Conservation (phyloP, 2,113 vertebrate species). For the Scomber colias region DNA sequence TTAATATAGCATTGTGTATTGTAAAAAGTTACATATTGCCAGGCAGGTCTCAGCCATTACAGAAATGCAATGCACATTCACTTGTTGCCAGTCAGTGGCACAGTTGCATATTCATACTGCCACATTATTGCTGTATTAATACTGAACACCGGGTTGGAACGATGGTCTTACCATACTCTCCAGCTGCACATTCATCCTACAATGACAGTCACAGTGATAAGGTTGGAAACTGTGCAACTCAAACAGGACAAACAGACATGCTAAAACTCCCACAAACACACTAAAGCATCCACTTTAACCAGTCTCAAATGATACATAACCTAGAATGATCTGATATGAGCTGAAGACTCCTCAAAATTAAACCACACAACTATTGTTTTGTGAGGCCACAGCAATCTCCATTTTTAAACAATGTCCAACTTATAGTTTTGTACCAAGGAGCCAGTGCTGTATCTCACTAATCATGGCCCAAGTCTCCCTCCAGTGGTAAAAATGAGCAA, state of each 20-base stretch:
- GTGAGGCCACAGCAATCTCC: neutral
- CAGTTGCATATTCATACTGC: slow-evolving; percentile 29
- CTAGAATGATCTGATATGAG: neutral
- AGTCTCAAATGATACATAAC: neutral
- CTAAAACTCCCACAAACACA: neutral
- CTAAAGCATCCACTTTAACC: slow-evolving; percentile 1
- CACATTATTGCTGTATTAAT: slow-evolving; percentile 21
- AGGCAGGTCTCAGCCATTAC: neutral
- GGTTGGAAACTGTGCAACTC: slow-evolving; percentile 21
- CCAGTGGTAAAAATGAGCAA: slow-evolving; percentile 38
- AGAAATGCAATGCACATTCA: slow-evolving; percentile 21
- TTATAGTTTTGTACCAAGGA: neutral
- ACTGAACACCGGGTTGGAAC: slow-evolving; percentile 48
- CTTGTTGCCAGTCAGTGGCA: neutral
- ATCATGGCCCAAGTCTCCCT: slow-evolving; percentile 28
- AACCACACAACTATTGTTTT: neutral
- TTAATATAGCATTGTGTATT: neutral
- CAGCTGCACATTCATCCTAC: slow-evolving; percentile 71
- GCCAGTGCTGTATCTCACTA: neutral
- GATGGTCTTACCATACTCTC: slow-evolving; percentile 73
- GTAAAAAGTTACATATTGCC: neutral
- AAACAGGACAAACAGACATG: slow-evolving; percentile 12
- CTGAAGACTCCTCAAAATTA: neutral
- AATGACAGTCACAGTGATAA: slow-evolving; percentile 69
- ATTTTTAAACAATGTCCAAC: neutral